phyloP scores from a whole-genome alignment of 2,888 invertebrate genomes.

The Aplocera efformata region DNA sequence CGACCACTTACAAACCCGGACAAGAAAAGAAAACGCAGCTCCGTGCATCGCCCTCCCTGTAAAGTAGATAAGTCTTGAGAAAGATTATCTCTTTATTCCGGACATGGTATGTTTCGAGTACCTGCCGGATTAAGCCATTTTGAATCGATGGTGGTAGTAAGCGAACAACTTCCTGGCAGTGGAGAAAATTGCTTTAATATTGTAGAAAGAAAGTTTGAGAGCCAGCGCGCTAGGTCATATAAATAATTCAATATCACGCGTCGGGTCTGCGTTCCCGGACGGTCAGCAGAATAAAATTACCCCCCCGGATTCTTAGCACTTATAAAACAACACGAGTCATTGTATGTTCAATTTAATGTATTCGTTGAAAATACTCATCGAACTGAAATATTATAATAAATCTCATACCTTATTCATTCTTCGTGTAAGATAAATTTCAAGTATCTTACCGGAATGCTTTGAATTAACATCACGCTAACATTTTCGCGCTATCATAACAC shows the following conservation, averaged over 20 bases:
- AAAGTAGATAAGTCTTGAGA: too few species aligned
- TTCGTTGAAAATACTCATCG: conserved; percentile 24
- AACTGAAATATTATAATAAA: conserved; percentile 31
- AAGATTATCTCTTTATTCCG: too few species aligned
- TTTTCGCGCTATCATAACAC: too few species aligned
- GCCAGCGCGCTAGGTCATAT: conserved; percentile 31
- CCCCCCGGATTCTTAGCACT: conserved; percentile 52
- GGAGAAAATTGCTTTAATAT: too few species aligned
- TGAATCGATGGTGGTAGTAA: too few species aligned
- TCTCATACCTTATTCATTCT: conserved; percentile 29
- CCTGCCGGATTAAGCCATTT: too few species aligned
- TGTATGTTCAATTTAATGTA: conserved; percentile 23
- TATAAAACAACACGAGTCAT: conserved; percentile 44
- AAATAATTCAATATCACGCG: conserved; percentile 80
- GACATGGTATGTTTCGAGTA: too few species aligned
- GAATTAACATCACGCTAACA: not conserved
- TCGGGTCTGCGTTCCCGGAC: conserved; percentile 49
- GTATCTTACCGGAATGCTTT: conserved; percentile 15
- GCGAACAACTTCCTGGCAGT: too few species aligned
- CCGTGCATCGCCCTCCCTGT: too few species aligned
- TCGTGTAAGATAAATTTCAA: conserved; percentile 27
- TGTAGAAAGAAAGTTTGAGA: too few species aligned
- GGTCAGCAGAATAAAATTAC: conserved; percentile 62
- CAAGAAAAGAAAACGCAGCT: too few species aligned
- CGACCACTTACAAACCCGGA: too few species aligned